A percentile compares a stretch with the other conserved stretches of the same genome.
These are phyloP conservation scores for Halichoeres trimaculatus DNA, from an alignment of 2,113 vertebrate genomes.

Conservation along the genomic window DNA sequence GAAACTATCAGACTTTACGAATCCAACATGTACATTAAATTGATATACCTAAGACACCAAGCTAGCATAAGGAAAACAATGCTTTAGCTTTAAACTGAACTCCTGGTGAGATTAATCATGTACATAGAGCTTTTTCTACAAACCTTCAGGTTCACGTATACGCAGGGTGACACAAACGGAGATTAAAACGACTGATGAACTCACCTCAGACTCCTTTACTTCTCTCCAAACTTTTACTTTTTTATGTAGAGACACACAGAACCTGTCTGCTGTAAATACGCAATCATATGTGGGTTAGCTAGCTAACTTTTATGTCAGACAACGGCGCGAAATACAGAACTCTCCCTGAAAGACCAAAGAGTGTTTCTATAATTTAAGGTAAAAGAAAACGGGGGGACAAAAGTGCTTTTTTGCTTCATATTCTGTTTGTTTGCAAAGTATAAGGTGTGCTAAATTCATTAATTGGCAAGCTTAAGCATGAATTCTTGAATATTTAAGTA, in stretches of 20 bases:
- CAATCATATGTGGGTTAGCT: background rate
- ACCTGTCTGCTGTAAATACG: background rate
- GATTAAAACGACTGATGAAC: background rate
- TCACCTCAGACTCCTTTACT: background rate
- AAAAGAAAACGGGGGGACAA: too few species aligned
- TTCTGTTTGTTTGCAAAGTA: too few species aligned
- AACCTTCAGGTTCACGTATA: background rate
- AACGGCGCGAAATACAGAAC: conserved; percentile 27
- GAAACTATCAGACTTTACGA: too few species aligned
- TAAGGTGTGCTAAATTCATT: too few species aligned
- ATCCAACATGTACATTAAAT: too few species aligned
- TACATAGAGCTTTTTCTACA: too few species aligned
- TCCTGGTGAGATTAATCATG: background rate
- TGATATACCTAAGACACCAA: background rate
- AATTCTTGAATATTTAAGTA: too few species aligned
- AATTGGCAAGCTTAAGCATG: too few species aligned
- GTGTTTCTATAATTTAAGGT: too few species aligned
- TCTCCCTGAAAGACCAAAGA: too few species aligned
- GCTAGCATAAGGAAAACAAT: background rate
- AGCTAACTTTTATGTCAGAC: background rate
- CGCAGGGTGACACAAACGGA: background rate
- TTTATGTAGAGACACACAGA: background rate
- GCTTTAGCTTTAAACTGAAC: background rate
- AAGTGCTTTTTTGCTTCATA: too few species aligned
- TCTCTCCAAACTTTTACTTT: background rate